These are phyloP conservation scores for Chloroclystis v-ata DNA, from an alignment of 2,888 invertebrate species.

Conservation along the genomic window DNA sequence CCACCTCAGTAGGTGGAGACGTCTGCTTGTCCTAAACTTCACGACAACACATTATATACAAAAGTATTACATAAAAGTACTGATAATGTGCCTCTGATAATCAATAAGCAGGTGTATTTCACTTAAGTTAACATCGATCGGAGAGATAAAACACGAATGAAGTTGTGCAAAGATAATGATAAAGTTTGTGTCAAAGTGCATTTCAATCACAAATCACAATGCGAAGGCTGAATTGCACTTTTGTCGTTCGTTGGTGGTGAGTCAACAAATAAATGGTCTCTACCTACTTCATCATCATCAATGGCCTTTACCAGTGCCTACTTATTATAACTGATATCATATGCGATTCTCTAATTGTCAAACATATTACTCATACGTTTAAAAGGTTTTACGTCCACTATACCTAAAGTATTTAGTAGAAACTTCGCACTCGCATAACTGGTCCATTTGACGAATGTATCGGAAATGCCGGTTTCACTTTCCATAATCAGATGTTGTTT, in stretches of 20 bases:
- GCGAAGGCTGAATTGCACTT: conserved; percentile 13
- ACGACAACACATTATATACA: conserved; percentile 48
- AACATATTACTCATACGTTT: background rate
- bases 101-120: conserved; percentile 16
- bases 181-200: conserved; percentile 8
- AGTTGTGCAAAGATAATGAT: conserved; percentile 23
- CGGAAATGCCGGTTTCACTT: conserved; percentile 36
- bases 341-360: background rate
- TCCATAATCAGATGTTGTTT: conserved; percentile 30
- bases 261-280: conserved; percentile 5
- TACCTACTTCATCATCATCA: background rate
- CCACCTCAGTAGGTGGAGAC: conserved; percentile 47
- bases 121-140: conserved; percentile 21
- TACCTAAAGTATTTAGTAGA: conserved; percentile 6
- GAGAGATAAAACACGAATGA: conserved; percentile 26
- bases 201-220: conserved; percentile 11
- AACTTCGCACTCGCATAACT: conserved; percentile 21
- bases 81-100: conserved; percentile 31
- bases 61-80: conserved; percentile 48
- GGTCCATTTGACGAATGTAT: conserved; percentile 22
- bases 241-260: conserved; percentile 6
- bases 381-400: background rate
- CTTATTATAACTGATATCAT: no score
- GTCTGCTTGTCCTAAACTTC: conserved; percentile 33
- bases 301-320: no score